Conservation (phyloP, 2,113 vertebrate genomes). For the Pungitius pungitius region DNA sequence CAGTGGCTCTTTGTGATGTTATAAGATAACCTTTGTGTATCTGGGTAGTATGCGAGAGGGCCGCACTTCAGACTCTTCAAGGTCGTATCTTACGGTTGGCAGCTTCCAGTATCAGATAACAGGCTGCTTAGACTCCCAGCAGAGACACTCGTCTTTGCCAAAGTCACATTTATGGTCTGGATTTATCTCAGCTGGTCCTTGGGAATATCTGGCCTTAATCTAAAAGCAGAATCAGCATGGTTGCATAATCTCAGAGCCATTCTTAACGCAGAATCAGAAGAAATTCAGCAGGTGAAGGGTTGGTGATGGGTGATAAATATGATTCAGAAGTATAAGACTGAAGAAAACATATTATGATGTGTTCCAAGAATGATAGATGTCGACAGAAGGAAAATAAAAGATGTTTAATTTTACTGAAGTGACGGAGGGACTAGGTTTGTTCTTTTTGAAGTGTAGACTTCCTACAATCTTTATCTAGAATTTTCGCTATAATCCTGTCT, state of each 20-base stretch:
- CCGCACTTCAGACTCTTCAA: constrained; percentile 47
- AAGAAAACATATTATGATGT: constrained; percentile 27
- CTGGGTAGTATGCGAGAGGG: constrained; percentile 41
- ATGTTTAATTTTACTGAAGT: constrained; percentile 42
- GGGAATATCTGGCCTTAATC: constrained; percentile 67
- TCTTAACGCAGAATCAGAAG: constrained; percentile 27
- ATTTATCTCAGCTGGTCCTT: constrained; percentile 69
- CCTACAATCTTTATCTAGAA: constrained; percentile 48
- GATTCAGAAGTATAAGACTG: constrained; percentile 28
- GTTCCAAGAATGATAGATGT: constrained; percentile 15
- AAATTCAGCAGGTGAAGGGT: constrained; percentile 55
- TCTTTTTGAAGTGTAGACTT: constrained; percentile 49
- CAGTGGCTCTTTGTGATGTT: constrained; percentile 41
- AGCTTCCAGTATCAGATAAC: constrained; percentile 67
- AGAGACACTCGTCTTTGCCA: constrained; percentile 50
- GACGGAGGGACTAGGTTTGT: constrained; percentile 39
- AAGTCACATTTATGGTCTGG: constrained; percentile 56
- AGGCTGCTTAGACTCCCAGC: constrained; percentile 53
- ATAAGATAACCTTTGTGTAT: constrained; percentile 60
- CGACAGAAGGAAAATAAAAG: constrained; percentile 26
- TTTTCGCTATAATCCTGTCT: constrained; percentile 56
- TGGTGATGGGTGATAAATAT: constrained; percentile 28
- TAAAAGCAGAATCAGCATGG: constrained; percentile 61
- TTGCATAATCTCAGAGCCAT: constrained; percentile 41
- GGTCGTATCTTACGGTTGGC: constrained; percentile 60